Evolutionary conservation across 92 coral and sea anemone species (phyloP).

Genomic region (Desmophyllum pertusum): DNA sequence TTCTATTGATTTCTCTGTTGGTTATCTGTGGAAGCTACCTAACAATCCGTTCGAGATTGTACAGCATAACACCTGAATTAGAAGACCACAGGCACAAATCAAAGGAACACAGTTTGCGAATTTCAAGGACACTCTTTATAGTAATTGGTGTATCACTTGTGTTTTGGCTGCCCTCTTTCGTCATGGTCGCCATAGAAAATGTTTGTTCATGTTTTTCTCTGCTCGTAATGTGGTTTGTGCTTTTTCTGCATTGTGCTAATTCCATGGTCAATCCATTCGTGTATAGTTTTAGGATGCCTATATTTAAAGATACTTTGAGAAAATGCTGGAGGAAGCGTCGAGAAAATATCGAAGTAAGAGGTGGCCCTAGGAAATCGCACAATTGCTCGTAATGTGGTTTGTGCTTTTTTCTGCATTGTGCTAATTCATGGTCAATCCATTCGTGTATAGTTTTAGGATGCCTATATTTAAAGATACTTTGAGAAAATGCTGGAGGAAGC

Average conservation of each 20-base stretch:
- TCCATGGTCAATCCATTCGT: too few relatives aligned
- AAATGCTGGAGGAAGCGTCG: too few relatives aligned
- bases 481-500: neutral
- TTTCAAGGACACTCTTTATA: slow-evolving; percentile 6
- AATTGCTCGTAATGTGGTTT: neutral
- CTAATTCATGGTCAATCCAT: slow-evolving; percentile 22
- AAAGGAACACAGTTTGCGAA: too few relatives aligned
- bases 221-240: neutral
- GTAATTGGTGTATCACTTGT: slow-evolving; percentile 3
- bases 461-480: slow-evolving; percentile 13
- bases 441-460: slow-evolving; percentile 23
- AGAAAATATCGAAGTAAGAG: too few relatives aligned
- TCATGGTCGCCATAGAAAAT: neutral
- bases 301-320: too few relatives aligned
- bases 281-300: too few relatives aligned
- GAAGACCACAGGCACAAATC: too few relatives aligned
- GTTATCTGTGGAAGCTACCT: slow-evolving; percentile 11
- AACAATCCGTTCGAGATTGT: slow-evolving; percentile 5
- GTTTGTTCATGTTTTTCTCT: neutral
- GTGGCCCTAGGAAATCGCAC: too few relatives aligned
- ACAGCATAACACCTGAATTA: neutral
- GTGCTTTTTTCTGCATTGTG: neutral
- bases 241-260: neutral
- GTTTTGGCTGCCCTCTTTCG: slow-evolving; percentile 6
- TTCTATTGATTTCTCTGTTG: neutral